Evolutionary conservation across 2,797 vertebrate genomes (phyloP).

Genomic region (Sarcoramphus papa): DNA sequence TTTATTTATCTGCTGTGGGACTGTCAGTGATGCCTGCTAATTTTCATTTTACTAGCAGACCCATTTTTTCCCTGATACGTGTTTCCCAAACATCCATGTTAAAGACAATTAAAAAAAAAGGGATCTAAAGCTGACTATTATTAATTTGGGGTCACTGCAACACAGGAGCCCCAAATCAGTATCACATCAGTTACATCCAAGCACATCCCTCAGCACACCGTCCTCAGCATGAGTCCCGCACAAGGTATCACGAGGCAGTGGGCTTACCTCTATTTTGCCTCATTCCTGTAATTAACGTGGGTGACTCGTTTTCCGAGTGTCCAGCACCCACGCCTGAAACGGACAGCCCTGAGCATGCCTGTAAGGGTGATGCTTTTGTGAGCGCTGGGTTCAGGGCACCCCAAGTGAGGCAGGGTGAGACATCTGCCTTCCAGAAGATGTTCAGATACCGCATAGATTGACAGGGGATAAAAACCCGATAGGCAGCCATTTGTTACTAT

Average conservation of each 20-base stretch:
- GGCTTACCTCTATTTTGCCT: not conserved
- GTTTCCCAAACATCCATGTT: not conserved
- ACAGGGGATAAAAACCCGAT: not conserved
- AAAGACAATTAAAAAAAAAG: not conserved
- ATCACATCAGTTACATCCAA: not conserved
- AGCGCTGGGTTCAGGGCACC: not conserved
- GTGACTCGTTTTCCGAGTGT: not conserved
- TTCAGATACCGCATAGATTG: not conserved
- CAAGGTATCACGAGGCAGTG: rapidly evolving
- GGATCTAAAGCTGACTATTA: not conserved
- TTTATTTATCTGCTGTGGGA: not conserved
- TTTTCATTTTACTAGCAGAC: not conserved
- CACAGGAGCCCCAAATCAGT: not conserved
- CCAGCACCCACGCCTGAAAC: not conserved
- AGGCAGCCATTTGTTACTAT: conserved; percentile 40
- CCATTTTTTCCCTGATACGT: not conserved
- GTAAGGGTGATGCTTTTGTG: not conserved
- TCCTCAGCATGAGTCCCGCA: rapidly evolving
- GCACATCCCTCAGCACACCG: not conserved
- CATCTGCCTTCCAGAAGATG: not conserved
- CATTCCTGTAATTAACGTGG: not conserved
- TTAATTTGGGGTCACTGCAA: not conserved
- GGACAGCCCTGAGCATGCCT: not conserved
- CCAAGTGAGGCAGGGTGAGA: not conserved
- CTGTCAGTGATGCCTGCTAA: not conserved